Conservation (phyloP, 2,888 invertebrate species). For the Hemaris fuciformis region DNA sequence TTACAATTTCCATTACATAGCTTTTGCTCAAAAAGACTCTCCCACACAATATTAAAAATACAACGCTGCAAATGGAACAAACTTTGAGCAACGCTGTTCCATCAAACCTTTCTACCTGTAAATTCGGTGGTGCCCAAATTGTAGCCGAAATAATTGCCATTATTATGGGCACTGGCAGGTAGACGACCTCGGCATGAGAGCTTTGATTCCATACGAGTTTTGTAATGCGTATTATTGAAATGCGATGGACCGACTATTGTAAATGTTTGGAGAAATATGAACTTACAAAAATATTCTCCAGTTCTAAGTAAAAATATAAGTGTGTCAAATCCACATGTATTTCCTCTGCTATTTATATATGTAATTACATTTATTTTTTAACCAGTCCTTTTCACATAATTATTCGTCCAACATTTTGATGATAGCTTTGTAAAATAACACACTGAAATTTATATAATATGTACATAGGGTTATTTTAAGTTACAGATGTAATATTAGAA, state of each 20-base stretch:
- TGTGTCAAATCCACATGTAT: too few species aligned
- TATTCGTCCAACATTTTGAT: too few species aligned
- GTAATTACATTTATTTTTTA: too few species aligned
- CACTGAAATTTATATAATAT: too few species aligned
- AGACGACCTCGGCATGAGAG: constrained; percentile 11
- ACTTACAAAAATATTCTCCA: background rate
- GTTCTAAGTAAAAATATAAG: too few species aligned
- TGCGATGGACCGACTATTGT: background rate
- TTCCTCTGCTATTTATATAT: too few species aligned
- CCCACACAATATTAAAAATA: background rate
- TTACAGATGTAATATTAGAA: background rate
- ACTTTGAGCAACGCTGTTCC: constrained; percentile 48
- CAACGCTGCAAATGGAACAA: constrained; percentile 5
- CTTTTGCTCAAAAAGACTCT: too few species aligned
- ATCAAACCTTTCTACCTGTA: constrained; percentile 55
- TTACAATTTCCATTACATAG: too few species aligned
- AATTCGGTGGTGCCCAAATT: constrained; percentile 54
- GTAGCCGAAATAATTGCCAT: constrained; percentile 72
- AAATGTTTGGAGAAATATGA: background rate
- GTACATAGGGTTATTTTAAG: too few species aligned
- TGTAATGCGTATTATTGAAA: background rate
- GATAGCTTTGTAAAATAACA: too few species aligned
- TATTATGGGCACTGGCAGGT: constrained; percentile 46
- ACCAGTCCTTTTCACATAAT: too few species aligned
- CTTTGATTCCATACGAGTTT: constrained; percentile 1